Evolutionary conservation across 2,888 invertebrate species (phyloP), one percentile per base, ranked within the genome.

Genomic region (Drosophila colorata): DNA sequence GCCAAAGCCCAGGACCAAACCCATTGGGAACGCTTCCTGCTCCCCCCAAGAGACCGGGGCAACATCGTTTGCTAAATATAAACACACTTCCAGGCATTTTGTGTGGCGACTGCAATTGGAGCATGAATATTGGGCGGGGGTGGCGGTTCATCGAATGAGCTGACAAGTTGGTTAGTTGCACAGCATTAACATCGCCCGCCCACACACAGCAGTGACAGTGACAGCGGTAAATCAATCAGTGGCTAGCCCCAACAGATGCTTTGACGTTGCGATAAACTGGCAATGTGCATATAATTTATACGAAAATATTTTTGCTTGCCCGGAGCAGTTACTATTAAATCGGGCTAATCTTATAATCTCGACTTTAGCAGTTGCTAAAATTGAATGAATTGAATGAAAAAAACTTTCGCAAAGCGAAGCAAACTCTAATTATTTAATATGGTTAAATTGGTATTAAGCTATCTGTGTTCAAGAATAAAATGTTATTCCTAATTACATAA

Each of bases 41-140:
- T 4, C 13, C 31, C 7, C 46, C 23, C 11, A 4, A n/a, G 33
- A 9, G 25, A 9, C 35, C 41, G 3, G 5, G 60, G 59, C 58
- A 66, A 71, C 75, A 75, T 68, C 74, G 71, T 79, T 79, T 79
- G 83, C 77, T 83, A 87, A 83, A 84, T 81, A 87, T 87, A 83
- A 87, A 83, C 82, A 76, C 70, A 60, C 65, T 67, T 78, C 51
- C 80, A 73, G 71, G 65, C 77, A 68, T 87, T 33, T 33, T 83
- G 87, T 83, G 87, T 87, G 84, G 67, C 13, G 40, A 69, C 68
- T 87, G 84, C 87, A 87, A 84, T 87, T 83, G 83, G 87, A 83
- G 83, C 83, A 87, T 83, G 83, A 83, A 83, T 87, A 83, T 83
- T 83, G 87, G 81, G 80, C 74, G 74, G 59, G 65, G 20, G n/a